phyloP scores from a whole-genome alignment of 2,113 vertebrate species.

The Dinomys branickii region DNA sequence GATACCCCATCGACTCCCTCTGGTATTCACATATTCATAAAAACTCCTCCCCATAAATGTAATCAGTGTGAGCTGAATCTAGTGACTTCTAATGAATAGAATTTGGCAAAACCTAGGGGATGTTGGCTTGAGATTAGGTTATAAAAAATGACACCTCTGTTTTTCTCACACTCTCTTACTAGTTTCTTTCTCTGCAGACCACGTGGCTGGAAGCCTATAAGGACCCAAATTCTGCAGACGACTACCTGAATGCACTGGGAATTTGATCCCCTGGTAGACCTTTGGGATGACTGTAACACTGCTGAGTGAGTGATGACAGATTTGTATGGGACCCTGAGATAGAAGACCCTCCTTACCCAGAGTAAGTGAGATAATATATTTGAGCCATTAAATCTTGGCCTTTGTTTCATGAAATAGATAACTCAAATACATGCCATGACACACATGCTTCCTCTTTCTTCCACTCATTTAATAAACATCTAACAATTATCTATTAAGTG shows the following conservation, averaged over 20 bases:
- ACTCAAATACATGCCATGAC: neutral
- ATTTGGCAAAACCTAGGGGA: neutral
- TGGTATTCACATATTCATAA: neutral
- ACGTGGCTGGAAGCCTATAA: neutral
- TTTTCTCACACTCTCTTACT: neutral
- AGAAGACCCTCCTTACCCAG: neutral
- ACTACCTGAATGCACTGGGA: neutral
- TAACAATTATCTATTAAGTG: neutral
- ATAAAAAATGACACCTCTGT: neutral
- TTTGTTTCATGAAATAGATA: neutral
- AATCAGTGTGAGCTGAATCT: neutral
- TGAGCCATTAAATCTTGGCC: neutral
- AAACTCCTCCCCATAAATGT: neutral
- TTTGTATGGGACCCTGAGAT: neutral
- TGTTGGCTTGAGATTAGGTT: neutral
- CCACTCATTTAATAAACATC: neutral
- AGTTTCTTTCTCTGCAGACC: neutral
- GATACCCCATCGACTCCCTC: too few species aligned
- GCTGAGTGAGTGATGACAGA: neutral
- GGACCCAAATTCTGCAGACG: neutral
- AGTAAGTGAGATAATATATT: neutral
- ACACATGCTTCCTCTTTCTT: neutral
- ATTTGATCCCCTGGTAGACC: neutral
- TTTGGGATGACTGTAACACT: neutral
- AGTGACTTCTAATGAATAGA: neutral